phyloP scores from a whole-genome alignment of 2,888 invertebrate species.

The Drosophila borealis region DNA sequence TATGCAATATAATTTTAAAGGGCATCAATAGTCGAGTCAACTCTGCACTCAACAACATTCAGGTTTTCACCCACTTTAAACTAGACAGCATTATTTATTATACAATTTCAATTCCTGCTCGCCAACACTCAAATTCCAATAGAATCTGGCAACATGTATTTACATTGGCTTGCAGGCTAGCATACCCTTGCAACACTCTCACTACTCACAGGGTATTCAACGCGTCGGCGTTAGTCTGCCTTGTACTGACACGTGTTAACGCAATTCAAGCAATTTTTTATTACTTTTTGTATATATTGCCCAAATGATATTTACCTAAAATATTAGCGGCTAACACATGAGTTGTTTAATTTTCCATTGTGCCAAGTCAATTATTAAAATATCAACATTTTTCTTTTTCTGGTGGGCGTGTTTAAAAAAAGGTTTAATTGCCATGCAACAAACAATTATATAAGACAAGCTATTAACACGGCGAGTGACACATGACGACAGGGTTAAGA shows the following conservation, averaged over 20 bases:
- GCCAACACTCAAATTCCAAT: background rate
- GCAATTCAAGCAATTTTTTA: background rate
- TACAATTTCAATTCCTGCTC: background rate
- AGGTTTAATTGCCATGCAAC: background rate
- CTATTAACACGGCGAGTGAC: slow-evolving; percentile 18
- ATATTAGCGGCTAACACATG: slow-evolving; percentile 12
- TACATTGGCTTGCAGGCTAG: background rate
- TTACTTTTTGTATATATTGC: background rate
- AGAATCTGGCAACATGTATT: background rate
- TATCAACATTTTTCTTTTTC: background rate
- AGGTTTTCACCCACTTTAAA: too few species aligned
- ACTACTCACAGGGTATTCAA: background rate
- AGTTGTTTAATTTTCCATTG: background rate
- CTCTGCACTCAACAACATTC: too few species aligned
- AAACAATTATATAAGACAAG: slow-evolving; percentile 27
- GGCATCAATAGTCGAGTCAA: too few species aligned
- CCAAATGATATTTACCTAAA: slow-evolving; percentile 15
- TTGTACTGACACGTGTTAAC: slow-evolving; percentile 12
- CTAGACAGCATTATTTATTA: too few species aligned
- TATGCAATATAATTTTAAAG: too few species aligned
- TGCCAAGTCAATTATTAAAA: background rate
- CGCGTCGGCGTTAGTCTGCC: background rate
- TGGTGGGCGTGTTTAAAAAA: slow-evolving; percentile 13
- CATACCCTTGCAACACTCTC: background rate
- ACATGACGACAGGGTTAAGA: slow-evolving; percentile 29